Conservation (phyloP, 2,113 vertebrate genomes). For the Himantopus leucocephalus region DNA sequence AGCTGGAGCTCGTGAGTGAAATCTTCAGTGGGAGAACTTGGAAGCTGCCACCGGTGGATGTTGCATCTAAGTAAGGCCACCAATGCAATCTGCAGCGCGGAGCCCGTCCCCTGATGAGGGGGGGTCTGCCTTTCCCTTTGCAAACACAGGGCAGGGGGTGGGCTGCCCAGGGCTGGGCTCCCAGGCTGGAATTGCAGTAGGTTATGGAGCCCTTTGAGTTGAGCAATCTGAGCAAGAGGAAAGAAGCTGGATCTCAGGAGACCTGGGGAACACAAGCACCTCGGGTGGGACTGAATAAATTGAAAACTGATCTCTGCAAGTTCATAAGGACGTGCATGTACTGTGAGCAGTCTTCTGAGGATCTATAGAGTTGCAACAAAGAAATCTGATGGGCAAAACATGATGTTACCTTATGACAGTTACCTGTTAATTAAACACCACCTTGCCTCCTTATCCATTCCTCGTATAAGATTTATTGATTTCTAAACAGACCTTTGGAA, state of each 20-base stretch:
- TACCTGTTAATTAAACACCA: background rate
- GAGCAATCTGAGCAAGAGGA: background rate
- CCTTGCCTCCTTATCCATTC: background rate
- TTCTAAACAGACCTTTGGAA: background rate
- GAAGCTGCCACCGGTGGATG: background rate
- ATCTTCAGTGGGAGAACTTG: background rate
- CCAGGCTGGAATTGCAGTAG: background rate
- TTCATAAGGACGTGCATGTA: rapidly evolving
- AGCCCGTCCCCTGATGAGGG: rapidly evolving
- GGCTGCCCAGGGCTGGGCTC: background rate
- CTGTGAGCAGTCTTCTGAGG: background rate
- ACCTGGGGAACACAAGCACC: background rate
- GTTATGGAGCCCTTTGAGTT: background rate
- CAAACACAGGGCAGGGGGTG: background rate
- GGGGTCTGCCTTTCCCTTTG: background rate
- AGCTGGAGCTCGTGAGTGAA: background rate
- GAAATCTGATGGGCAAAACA: background rate
- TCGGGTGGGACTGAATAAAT: background rate
- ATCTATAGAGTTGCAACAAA: background rate
- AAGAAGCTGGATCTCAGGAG: background rate
- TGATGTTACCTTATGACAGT: background rate
- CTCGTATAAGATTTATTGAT: background rate
- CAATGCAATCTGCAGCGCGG: background rate
- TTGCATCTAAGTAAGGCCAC: background rate
- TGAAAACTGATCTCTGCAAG: background rate